phyloP scores from a whole-genome alignment of 2,888 invertebrate species.

The Drosophila pegasa region DNA sequence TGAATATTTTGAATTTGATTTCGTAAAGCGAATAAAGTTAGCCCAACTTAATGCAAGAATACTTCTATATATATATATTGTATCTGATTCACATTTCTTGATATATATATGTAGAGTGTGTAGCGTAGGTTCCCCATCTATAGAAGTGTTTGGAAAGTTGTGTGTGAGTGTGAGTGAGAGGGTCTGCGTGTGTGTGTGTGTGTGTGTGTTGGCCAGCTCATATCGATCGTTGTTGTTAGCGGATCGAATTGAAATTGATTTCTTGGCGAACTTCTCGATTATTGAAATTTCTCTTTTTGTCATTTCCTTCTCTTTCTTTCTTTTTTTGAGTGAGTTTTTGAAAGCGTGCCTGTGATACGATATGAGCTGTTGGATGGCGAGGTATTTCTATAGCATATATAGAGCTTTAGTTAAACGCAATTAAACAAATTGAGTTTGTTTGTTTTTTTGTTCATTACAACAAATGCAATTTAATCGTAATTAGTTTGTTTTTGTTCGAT shows the following conservation, averaged over 20 bases:
- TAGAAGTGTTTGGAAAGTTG: background rate
- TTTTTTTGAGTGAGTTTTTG: slow-evolving; percentile 45
- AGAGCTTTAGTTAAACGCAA: slow-evolving; percentile 62
- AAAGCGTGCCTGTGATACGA: slow-evolving; percentile 85
- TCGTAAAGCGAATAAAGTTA: background rate
- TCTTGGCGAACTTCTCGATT: slow-evolving; percentile 3
- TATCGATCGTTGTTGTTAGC: slow-evolving; percentile 75
- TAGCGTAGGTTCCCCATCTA: background rate
- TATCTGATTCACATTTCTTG: background rate
- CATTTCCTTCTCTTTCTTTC: too few relatives aligned
- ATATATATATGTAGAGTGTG: too few relatives aligned
- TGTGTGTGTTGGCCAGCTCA: slow-evolving; percentile 47
- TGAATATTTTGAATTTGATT: background rate
- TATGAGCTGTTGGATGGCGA: slow-evolving; percentile 75
- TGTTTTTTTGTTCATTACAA: slow-evolving; percentile 29
- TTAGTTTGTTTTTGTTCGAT: slow-evolving; percentile 23
- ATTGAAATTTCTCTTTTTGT: background rate
- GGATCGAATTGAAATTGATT: slow-evolving; percentile 22
- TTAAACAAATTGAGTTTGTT: slow-evolving; percentile 46
- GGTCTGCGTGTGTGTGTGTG: background rate
- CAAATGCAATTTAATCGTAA: slow-evolving; percentile 43
- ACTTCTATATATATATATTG: too few relatives aligned
- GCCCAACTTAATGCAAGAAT: background rate
- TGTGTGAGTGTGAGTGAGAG: background rate
- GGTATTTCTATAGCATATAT: slow-evolving; percentile 46